Percentiles rank a stretch among this genome's conserved stretches.
These are phyloP conservation scores for Xylota sylvarum DNA, from an alignment of 2,888 invertebrate genomes.

Conservation along the genomic window DNA sequence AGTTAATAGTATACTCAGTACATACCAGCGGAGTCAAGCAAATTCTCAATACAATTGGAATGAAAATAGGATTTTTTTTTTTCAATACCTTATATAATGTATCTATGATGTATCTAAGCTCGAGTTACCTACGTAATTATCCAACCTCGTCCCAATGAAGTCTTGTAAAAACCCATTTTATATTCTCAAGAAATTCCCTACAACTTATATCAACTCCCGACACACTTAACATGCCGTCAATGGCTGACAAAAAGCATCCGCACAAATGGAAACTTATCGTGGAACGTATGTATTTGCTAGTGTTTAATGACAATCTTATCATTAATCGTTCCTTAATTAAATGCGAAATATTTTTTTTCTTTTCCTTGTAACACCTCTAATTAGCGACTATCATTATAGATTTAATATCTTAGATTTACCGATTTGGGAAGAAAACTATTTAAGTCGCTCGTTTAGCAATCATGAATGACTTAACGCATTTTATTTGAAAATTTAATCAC, in stretches of 20 bases:
- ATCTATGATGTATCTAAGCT: too few species aligned
- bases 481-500: background rate
- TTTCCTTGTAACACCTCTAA: background rate
- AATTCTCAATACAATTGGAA: too few species aligned
- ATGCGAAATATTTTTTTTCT: constrained; percentile 8
- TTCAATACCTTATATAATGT: too few species aligned
- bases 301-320: constrained; percentile 9
- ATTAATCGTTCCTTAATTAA: constrained; percentile 38
- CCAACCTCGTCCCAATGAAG: too few species aligned
- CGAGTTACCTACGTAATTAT: too few species aligned
- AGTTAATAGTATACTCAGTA: too few species aligned
- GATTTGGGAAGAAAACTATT: background rate
- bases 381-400: background rate
- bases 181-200: too few species aligned
- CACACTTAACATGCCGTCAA: background rate
- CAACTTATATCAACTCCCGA: background rate
- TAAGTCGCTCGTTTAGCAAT: background rate
- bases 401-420: constrained; percentile 10
- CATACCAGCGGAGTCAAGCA: too few species aligned
- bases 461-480: background rate
- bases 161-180: too few species aligned
- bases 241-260: background rate
- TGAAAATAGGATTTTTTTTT: too few species aligned
- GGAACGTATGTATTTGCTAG: background rate
- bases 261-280: constrained; percentile 11